Conservation (phyloP, 2,113 vertebrate species). For the Indri indri region DNA sequence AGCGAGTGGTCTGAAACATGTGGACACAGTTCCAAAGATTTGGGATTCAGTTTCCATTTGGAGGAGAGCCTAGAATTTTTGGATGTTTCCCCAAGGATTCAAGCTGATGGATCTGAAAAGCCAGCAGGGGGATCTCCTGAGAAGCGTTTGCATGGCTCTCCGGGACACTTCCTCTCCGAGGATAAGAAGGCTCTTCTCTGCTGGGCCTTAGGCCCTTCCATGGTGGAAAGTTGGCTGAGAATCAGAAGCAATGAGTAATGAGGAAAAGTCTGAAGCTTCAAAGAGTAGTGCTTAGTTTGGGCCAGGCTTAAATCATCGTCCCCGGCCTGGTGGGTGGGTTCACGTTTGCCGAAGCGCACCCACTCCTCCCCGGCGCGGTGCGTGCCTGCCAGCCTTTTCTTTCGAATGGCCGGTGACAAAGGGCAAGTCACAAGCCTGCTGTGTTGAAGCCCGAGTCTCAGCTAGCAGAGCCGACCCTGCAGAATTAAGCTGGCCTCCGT, state of each 20-base stretch:
- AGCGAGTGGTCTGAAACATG: conserved; percentile 39
- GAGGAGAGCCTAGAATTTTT: conserved; percentile 69
- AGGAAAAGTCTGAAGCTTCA: conserved; percentile 28
- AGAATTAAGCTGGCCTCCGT: background rate
- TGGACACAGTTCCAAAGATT: conserved; percentile 33
- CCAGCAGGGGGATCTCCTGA: conserved; percentile 61
- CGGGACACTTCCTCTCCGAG: conserved; percentile 49
- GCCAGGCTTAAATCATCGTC: background rate
- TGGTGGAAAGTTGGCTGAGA: conserved; percentile 56
- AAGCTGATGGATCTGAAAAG: conserved; percentile 69
- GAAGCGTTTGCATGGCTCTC: conserved; percentile 48
- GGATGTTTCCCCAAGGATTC: conserved; percentile 59
- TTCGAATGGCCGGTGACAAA: conserved; percentile 32
- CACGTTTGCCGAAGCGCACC: background rate
- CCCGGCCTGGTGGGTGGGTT: conserved; percentile 38
- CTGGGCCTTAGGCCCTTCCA: background rate
- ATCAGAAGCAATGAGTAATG: conserved; percentile 62
- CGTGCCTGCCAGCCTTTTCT: background rate
- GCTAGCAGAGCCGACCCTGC: background rate
- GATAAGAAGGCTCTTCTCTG: conserved; percentile 45
- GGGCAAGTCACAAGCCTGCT: background rate
- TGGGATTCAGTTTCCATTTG: conserved; percentile 60
- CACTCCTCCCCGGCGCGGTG: background rate
- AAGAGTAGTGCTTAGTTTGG: conserved; percentile 22
- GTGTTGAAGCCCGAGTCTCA: background rate